These are phyloP conservation scores for Lycaon pictus DNA, from an alignment of 2,113 vertebrate species.

Conservation along the genomic window DNA sequence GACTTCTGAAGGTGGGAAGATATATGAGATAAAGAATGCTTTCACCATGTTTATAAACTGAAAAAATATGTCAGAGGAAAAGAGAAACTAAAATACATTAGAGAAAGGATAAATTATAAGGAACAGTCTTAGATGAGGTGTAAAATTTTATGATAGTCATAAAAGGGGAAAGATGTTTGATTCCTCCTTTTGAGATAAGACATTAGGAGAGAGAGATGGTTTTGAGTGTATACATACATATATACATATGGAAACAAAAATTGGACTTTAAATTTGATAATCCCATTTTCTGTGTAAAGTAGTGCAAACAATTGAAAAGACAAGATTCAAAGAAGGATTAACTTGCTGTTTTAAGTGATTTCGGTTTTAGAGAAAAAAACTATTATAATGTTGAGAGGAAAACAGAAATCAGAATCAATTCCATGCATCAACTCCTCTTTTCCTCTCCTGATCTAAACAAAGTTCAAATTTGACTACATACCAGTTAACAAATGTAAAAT, in stretches of 20 bases:
- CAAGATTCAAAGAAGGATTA: background rate
- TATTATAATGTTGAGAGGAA: background rate
- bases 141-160: background rate
- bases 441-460: background rate
- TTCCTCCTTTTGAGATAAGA: background rate
- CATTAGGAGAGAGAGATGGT: background rate
- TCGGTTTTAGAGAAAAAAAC: background rate
- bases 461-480: constrained; percentile 43
- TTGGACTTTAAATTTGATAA: background rate
- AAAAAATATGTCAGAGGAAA: background rate
- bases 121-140: background rate
- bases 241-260: background rate
- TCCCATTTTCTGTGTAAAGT: background rate
- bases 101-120: background rate
- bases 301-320: background rate
- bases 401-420: constrained; percentile 41
- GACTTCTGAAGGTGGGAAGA: background rate
- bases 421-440: background rate
- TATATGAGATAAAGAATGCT: background rate
- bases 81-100: background rate
- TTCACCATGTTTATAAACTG: background rate
- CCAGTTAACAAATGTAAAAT: constrained; percentile 3
- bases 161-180: background rate
- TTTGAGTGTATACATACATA: background rate
- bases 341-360: background rate